phyloP scores from a whole-genome alignment of 1,140 invertebrate species.

The Polyergus mexicanus region DNA sequence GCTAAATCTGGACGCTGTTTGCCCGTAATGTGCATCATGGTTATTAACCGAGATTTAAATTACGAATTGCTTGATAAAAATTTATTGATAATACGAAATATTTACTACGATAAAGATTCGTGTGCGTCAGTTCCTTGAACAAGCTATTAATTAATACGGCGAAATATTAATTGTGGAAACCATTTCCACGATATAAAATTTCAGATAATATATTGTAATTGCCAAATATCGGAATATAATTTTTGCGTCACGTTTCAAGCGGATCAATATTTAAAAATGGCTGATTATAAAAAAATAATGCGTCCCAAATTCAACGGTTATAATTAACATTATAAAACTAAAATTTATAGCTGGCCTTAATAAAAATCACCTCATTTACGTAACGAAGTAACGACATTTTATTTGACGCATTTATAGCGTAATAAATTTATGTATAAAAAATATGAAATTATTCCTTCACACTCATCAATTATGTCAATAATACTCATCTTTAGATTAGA shows the following conservation, averaged over 20 bases:
- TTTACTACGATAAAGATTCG: not conserved
- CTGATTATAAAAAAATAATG: not conserved
- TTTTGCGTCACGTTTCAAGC: not conserved
- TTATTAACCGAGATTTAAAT: not conserved
- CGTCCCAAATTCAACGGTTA: not conserved
- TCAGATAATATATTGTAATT: not conserved
- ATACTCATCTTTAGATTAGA: not conserved
- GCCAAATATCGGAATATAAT: not conserved
- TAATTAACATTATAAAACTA: not conserved
- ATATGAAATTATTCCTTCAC: not conserved
- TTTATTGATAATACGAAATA: conserved; percentile 36
- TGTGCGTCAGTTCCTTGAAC: not conserved
- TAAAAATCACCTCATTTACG: not conserved
- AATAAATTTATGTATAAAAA: not conserved
- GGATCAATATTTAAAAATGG: not conserved
- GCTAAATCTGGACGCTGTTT: conserved; percentile 20
- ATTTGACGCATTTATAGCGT: not conserved
- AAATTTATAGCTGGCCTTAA: not conserved
- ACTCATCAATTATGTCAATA: not conserved
- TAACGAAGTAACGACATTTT: not conserved
- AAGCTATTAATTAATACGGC: conserved; percentile 14
- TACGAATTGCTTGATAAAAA: not conserved
- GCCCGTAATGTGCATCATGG: conserved; percentile 14
- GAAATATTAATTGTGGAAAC: conserved; percentile 33
- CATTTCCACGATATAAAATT: conserved; percentile 4